phyloP scores from a whole-genome alignment of 1,140 invertebrate genomes.

The Lasioglossum albipes region DNA sequence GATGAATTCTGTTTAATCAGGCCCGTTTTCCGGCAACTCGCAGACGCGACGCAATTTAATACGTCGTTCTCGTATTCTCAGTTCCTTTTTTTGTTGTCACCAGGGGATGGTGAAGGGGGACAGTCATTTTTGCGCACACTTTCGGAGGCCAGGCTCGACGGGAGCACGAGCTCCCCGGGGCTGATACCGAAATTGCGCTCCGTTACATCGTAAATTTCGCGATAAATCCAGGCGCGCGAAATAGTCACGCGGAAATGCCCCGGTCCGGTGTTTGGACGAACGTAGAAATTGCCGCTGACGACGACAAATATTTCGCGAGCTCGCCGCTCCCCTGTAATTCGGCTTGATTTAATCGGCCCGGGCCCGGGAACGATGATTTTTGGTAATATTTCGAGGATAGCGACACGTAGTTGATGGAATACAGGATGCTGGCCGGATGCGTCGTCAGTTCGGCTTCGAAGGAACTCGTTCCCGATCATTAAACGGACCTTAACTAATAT shows the following conservation, averaged over 20 bases:
- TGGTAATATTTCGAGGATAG: not conserved
- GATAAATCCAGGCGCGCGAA: slow-evolving; percentile 40
- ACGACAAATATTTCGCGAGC: slow-evolving; percentile 43
- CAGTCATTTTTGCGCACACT: slow-evolving; percentile 14
- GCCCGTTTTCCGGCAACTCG: too few species aligned
- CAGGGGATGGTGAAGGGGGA: too few species aligned
- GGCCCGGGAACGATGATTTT: not conserved
- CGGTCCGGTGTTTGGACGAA: slow-evolving; percentile 24
- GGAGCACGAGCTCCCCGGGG: slow-evolving; percentile 1
- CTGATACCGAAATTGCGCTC: slow-evolving; percentile 49
- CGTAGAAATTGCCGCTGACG: slow-evolving; percentile 47
- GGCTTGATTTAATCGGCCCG: slow-evolving; percentile 33
- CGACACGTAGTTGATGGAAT: not conserved
- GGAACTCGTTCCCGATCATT: slow-evolving; percentile 29
- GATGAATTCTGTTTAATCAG: too few species aligned
- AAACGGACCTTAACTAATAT: slow-evolving; percentile 62
- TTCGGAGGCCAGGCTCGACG: slow-evolving; percentile 27
- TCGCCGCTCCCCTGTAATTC: slow-evolving; percentile 39
- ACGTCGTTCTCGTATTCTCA: too few species aligned
- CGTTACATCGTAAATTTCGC: slow-evolving; percentile 50
- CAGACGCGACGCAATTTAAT: too few species aligned
- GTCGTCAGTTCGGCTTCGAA: slow-evolving; percentile 10
- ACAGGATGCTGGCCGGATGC: not conserved
- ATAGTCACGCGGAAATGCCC: slow-evolving; percentile 8
- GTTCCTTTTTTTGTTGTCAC: too few species aligned